Evolutionary conservation across 2,797 vertebrate genomes (phyloP), one percentile per base, ranked within the genome.

Genomic region (Hydrolagus colliei): DNA sequence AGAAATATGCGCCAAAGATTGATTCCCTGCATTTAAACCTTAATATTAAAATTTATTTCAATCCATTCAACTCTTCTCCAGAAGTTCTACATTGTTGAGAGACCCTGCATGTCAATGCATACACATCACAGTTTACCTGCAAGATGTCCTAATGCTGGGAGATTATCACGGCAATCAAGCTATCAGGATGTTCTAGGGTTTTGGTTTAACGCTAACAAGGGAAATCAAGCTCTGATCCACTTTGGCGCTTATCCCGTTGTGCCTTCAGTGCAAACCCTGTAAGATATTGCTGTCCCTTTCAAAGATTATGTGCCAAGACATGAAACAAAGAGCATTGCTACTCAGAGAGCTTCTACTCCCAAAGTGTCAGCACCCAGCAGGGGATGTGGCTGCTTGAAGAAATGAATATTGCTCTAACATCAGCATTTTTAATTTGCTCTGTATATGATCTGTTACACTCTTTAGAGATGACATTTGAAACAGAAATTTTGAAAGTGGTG

Each of bases 301-400:
- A 84, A 84, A 84, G 79, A 84, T 84, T 84, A 68, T 84, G 62
- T 84, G 79, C 79, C 79, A 84, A 84, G 32, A 71, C 79, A 84
- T 71, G 65, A 84, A 84, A 84, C 79, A 84, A 82, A 82, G 41
- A 84, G 79, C 65, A 68, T 84, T 84, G 68, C 9, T 10, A 32
- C 65, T 84, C 65, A 71, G 79, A 68, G 65, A 41, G 79, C 32
- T 84, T 84, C 79, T 35, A 41, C 18, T 35, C 79, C 63, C 79
- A n/a, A 52, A 32, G 79, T 84, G 79, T 84, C 79, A 71, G 32
- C 65, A 71, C 79, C 41, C 79, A 71, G 79, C 79, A 84, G 79
- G 78, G 65, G 63, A 20, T 20, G 32, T 71, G 65, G 41, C 32
- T 71, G 79, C 27, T 84, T 67, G 79, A 84, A 84, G 35, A 84